phyloP scores from a whole-genome alignment of 2,888 invertebrate species.

The Spicauda simplicius region DNA sequence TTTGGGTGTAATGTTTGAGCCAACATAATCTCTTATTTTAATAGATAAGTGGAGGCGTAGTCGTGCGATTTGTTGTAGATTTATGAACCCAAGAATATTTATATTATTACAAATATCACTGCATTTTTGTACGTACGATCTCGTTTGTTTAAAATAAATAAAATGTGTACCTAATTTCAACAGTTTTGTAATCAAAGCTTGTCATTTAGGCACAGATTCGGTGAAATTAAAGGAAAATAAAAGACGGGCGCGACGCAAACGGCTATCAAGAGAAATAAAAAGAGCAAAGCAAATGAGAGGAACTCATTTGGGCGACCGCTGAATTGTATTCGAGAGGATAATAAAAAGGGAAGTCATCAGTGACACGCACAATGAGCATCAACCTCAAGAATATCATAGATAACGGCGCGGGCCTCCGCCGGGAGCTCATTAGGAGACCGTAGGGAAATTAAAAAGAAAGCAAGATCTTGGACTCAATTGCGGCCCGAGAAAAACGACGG shows the following conservation, averaged over 20 bases:
- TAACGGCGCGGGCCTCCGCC: conserved; percentile 76
- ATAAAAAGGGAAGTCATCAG: conserved; percentile 85
- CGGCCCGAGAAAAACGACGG: conserved; percentile 76
- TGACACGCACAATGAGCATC: conserved; percentile 86
- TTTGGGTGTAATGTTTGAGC: conserved; percentile 64
- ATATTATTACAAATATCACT: background rate
- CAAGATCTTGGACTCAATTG: conserved; percentile 84
- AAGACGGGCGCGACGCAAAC: conserved; percentile 79
- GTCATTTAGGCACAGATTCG: conserved; percentile 30
- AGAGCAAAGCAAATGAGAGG: conserved; percentile 82
- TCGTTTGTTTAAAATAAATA: conserved; percentile 4
- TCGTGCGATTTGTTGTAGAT: conserved; percentile 70
- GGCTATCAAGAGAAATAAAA: conserved; percentile 83
- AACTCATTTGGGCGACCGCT: conserved; percentile 81
- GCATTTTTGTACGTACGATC: too few species aligned
- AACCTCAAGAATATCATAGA: conserved; percentile 86
- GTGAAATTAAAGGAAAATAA: conserved; percentile 63
- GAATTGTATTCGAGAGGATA: conserved; percentile 85
- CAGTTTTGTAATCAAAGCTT: conserved; percentile 26
- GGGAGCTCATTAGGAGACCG: conserved; percentile 84
- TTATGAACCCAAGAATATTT: conserved; percentile 41
- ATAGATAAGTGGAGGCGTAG: conserved; percentile 83
- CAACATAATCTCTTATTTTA: conserved; percentile 82
- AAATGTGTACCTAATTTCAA: conserved; percentile 1
- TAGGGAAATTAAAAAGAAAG: conserved; percentile 86